Percentiles rank a stretch among this genome's conserved stretches.
These are phyloP conservation scores for Rhopalosiphum maidis DNA, from an alignment of 1,140 invertebrate genomes.

Conservation along the genomic window DNA sequence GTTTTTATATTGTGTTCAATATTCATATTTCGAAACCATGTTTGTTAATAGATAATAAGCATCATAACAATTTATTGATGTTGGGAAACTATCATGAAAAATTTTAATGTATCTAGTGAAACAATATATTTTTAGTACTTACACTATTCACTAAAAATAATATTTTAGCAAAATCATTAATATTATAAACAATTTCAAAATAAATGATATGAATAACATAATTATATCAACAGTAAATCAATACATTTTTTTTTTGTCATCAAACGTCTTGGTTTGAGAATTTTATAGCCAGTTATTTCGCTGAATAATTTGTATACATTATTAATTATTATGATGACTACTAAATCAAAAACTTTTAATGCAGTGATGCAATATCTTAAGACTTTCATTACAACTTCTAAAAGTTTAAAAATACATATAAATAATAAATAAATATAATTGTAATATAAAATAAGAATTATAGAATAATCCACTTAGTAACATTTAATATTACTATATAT, in stretches of 20 bases:
- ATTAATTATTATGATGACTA: background rate
- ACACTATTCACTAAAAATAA: background rate
- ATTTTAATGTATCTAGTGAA: background rate
- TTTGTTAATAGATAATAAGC: background rate
- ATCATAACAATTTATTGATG: background rate
- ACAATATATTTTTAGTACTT: background rate
- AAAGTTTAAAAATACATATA: background rate
- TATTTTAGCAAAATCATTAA: background rate
- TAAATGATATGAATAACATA: background rate
- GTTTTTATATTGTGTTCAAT: no score
- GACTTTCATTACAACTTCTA: background rate
- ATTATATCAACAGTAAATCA: background rate
- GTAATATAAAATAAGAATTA: background rate
- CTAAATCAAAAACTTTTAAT: background rate
- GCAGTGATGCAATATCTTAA: background rate
- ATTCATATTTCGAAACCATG: no score
- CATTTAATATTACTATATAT: background rate
- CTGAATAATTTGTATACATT: background rate
- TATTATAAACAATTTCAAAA: background rate
- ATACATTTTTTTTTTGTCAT: background rate
- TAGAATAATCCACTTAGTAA: background rate
- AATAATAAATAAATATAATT: constrained; percentile 23
- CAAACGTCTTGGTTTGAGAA: background rate
- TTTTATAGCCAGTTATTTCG: background rate
- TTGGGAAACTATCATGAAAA: background rate